Evolutionary conservation across 2,113 vertebrate genomes (phyloP), one percentile per base, ranked within the genome.

Genomic region (Otus sunia): DNA sequence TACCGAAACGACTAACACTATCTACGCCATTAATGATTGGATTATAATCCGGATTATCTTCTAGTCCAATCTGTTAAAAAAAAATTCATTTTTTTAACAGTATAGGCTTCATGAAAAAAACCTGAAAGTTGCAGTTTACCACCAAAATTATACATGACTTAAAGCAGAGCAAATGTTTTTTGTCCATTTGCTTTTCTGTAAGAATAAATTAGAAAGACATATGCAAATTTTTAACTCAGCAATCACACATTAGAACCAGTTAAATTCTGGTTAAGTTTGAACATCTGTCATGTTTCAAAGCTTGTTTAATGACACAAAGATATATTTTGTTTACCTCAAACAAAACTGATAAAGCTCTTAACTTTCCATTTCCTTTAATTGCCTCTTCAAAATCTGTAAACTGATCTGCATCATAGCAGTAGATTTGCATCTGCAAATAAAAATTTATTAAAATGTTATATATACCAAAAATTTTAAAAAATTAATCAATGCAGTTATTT

Each of bases 371-470:
- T 86, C 97, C 98, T 97, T 98, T 98, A 92, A 99, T 81, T 78
- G 99, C 98, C 86, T 99, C 98, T 58, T 99, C 99, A 22, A 99
- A 97, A 95, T 98, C 98, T 92, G 97, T 96, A 96, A 99, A 99
- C 52, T 94, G 98, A 86, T 98, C 96, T 7, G 92, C 96, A 91
- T 99, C 99, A 72, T 98, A 99, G 96, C 99, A 99, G 98, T 99
- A 99, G 98, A 99, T 99, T 97, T 99, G 99, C 99, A 99, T 99
- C 99, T 99, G 96, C 27, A 97, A 98, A 93, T 30, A 76, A 36
- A 97, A 96, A n/a, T 9, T 80, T 9, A 53, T 94, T 96, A 17
- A 87, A 88, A 94, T 60, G 18, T 82, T 89, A 91, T 3, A 45
- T 17, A 63, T 50, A 25, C n/a, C 52, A 74, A 85, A 50, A 56